phyloP scores from a whole-genome alignment of 2,888 invertebrate genomes.

The Electrophaes corylata region DNA sequence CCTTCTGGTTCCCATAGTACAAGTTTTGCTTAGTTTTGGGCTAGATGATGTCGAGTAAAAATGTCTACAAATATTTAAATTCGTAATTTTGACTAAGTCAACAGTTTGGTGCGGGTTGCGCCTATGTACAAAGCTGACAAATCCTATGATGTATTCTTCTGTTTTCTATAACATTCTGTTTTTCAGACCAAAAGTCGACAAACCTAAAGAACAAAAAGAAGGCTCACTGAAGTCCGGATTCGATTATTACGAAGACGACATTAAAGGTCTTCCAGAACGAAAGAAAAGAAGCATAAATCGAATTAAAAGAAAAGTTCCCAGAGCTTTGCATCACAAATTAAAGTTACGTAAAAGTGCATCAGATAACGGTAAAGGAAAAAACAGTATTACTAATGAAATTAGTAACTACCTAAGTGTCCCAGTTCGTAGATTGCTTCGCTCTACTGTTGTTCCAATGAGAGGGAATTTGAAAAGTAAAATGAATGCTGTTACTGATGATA shows the following conservation, averaged over 20 bases:
- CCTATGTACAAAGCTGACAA: no score
- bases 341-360: conserved; percentile 1
- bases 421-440: conserved; percentile 30
- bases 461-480: conserved; percentile 6
- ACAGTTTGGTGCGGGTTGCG: no score
- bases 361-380: conserved; percentile 18
- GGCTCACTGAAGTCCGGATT: conserved; percentile 39
- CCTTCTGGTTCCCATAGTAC: no score
- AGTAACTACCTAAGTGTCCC: conserved; percentile 13
- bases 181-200: conserved; percentile 17
- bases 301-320: conserved; percentile 12
- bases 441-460: not conserved
- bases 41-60: no score
- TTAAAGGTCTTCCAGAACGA: conserved; percentile 64
- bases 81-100: no score
- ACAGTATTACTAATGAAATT: conserved; percentile 25
- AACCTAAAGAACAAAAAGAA: not conserved
- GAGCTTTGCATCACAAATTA: conserved; percentile 19
- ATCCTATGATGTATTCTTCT: no score
- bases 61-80: no score
- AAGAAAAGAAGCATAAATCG: conserved; percentile 48
- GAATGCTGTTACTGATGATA: conserved; percentile 18
- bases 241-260: conserved; percentile 67
- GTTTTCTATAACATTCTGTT: not conserved
- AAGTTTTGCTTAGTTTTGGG: no score